Evolutionary conservation across 1,140 invertebrate genomes (phyloP).

Genomic region (Bombus consobrinus): DNA sequence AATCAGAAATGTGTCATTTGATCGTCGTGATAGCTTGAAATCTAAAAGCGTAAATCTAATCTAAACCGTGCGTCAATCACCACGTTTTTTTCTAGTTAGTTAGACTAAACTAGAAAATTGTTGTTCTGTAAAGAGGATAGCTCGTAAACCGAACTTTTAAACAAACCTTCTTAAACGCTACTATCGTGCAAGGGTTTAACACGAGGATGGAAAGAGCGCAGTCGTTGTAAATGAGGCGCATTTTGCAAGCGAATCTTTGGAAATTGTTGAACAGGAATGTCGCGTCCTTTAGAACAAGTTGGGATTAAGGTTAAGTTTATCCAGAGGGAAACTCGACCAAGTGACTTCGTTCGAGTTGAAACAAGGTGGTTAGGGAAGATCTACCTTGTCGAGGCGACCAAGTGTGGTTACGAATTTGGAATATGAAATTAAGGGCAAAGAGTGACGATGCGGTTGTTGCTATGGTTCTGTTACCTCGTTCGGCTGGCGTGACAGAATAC

Average conservation of each 20-base stretch:
- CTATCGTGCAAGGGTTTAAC: background rate
- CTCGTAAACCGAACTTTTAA: background rate
- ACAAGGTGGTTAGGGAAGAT: background rate
- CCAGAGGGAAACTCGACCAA: background rate
- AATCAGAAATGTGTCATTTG: no score
- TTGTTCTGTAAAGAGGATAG: background rate
- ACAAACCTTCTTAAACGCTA: background rate
- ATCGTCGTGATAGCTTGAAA: no score
- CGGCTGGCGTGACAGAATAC: background rate
- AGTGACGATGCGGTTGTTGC: background rate
- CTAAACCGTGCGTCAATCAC: no score
- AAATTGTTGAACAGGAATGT: background rate
- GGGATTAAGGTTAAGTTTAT: slow-evolving; percentile 2
- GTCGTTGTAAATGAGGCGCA: background rate
- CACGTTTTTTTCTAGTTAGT: background rate
- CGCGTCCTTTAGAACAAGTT: background rate
- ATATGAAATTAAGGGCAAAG: slow-evolving; percentile 1
- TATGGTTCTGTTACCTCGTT: background rate
- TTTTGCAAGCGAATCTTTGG: background rate
- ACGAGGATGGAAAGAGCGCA: background rate
- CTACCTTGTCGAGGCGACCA: background rate
- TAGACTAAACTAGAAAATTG: background rate
- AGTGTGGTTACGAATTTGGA: background rate
- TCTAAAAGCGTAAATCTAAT: no score
- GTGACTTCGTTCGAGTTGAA: slow-evolving; percentile 7